phyloP scores from a whole-genome alignment of 2,888 invertebrate species.

The Ernsta delagoae region DNA sequence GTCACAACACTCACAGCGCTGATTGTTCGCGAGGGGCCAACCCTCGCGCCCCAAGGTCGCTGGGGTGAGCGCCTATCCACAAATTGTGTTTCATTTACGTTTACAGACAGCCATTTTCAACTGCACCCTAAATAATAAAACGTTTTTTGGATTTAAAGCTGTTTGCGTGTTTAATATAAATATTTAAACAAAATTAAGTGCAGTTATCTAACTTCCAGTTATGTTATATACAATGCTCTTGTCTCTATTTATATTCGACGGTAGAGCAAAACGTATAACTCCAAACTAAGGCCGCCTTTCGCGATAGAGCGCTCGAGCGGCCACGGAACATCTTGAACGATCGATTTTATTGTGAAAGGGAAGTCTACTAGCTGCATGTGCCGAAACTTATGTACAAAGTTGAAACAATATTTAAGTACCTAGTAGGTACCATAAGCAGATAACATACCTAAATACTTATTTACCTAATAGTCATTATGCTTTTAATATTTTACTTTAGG shows the following conservation, averaged over 20 bases:
- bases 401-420: background rate
- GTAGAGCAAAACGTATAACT: background rate
- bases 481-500: too few relatives aligned
- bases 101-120: constrained; percentile 46
- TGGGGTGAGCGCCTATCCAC: constrained; percentile 57
- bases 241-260: too few relatives aligned
- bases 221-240: too few relatives aligned
- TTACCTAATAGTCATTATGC: too few relatives aligned
- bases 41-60: constrained; percentile 69
- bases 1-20: constrained; percentile 15
- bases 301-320: background rate
- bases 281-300: constrained; percentile 19
- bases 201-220: too few relatives aligned
- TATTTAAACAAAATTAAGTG: too few relatives aligned
- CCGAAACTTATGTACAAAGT: too few relatives aligned
- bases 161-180: too few relatives aligned
- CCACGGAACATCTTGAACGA: background rate
- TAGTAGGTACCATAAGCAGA: background rate
- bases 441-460: too few relatives aligned
- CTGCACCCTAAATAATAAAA: constrained; percentile 41
- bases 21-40: constrained; percentile 54
- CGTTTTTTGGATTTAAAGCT: too few relatives aligned
- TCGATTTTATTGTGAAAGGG: constrained; percentile 3
- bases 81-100: constrained; percentile 52
- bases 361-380: background rate